phyloP scores from a whole-genome alignment of 2,888 invertebrate species.

The Hymenopus coronatus region DNA sequence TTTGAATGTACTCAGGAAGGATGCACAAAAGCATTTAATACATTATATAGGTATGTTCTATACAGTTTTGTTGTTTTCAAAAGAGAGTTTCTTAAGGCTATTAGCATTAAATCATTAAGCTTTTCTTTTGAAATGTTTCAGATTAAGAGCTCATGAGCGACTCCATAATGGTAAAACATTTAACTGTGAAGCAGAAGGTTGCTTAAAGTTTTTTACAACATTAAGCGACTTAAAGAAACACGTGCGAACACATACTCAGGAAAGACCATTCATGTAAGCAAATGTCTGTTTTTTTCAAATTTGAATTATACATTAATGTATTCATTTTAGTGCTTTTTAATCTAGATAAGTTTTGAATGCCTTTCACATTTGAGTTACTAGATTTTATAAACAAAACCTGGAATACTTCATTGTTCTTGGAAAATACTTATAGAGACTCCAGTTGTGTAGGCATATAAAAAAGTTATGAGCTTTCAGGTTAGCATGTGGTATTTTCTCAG shows the following conservation, averaged over 20 bases:
- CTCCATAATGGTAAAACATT: conserved; percentile 93
- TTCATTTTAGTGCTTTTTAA: too few relatives aligned
- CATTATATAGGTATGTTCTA: conserved; percentile 72
- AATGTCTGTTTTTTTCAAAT: too few relatives aligned
- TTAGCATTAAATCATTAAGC: background rate
- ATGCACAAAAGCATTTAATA: conserved; percentile 92
- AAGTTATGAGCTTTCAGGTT: too few relatives aligned
- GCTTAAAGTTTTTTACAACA: conserved; percentile 89
- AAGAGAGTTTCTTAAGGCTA: background rate
- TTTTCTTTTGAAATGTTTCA: conserved; percentile 41
- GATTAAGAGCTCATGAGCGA: conserved; percentile 84
- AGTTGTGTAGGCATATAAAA: too few relatives aligned
- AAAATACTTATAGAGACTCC: too few relatives aligned
- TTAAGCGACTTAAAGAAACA: conserved; percentile 93
- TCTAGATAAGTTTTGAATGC: too few relatives aligned
- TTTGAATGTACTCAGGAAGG: conserved; percentile 79
- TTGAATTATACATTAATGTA: too few relatives aligned
- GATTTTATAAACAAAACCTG: too few relatives aligned
- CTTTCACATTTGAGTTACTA: too few relatives aligned
- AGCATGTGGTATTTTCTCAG: too few relatives aligned
- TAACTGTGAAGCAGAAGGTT: conserved; percentile 80
- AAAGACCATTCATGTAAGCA: conserved; percentile 77
- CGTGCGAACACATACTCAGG: conserved; percentile 86
- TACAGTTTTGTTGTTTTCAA: conserved; percentile 7
- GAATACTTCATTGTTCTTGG: too few relatives aligned